Evolutionary conservation across 2,888 invertebrate species (phyloP), one percentile per base, ranked within the genome.

Genomic region (Mythimna impura): DNA sequence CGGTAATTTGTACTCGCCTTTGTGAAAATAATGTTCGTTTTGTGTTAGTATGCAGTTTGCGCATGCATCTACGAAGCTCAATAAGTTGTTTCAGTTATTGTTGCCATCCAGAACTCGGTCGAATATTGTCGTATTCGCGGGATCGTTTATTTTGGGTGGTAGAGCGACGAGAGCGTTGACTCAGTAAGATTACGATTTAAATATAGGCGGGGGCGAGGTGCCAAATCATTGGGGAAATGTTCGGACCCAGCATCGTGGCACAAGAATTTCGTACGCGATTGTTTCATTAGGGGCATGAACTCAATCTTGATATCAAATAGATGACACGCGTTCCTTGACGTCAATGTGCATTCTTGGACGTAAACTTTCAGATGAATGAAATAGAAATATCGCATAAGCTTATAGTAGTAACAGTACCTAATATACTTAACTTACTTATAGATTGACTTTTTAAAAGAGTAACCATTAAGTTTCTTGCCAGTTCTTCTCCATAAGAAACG

Each of bases 111-210:
- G 89, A 91, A 91, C 88, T 91, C 91, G 89, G 89, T 82, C 85
- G 89, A 89, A 91, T 92, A 91, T 91, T 93, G 93, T 93, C 91
- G 91, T 91, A 88, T 91, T 90, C 89, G 86, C 89, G 88, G 91
- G 89, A 92, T 91, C 89, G 93, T 93, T 94, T 95, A 95, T 95
- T 95, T 95, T 84, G 87, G 91, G 94, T 92, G 91, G 92, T 88
- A 93, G 90, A 93, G 91, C 91, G 90, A 89, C 90, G 92, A 92
- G 95, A 94, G 92, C 96, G 95, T 95, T 96, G 96, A 95, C 95
- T 95, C 95, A 95, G 92, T 94, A 91, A 94, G 93, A 95, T 95
- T 95, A 94, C 93, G 92, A 93, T 95, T 96, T 96, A 96, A 95
- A 95, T 95, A 94, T 96, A 96, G 96, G 93, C 89, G 93, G 93